Base-by-base conservation (phyloP, 2,113 vertebrate species). In the Spermophilus dauricus region DNA sequence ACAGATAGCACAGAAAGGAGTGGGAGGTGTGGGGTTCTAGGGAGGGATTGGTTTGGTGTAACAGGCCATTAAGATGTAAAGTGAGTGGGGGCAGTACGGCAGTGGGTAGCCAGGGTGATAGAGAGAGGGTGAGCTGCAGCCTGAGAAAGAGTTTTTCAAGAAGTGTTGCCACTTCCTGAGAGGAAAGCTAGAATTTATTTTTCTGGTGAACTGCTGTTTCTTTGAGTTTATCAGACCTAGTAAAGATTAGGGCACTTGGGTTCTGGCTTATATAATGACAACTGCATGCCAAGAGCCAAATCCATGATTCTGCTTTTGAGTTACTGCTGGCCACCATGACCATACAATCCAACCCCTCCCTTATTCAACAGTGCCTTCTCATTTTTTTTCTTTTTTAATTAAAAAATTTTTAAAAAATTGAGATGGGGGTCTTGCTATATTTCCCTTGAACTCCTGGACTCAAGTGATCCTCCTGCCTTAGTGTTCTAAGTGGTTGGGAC, bases 191-290 rank as follows among this genome's bases (percentile, higher is more conserved):
- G 65, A 48, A 14, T 24, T 81, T 12, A 70, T 65, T 91, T 88
- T 77, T 94, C 58, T 89, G 75, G 24, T 37, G 82, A 77, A 82
- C 8, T 70, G 22, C 34, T 63, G 11, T 91, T 73, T 81, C 72
- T 89, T 58, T 18, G 22, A 77, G 53, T 86, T 85, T 82, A 34
- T 86, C 53, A 56, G 51, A 65, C 22, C 24, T 72, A 26, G 39
- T 7, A 81, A 65, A 94, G 37, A 81, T 65, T 16, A 24, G 39
- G 13, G 48, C 30, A 10, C 39, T 69, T 84, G 77, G 45, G 10
- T 58, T 93, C 76, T 67, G 53, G 81, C 56, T 63, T 90, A 89
- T 56, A 32, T n/a, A 86, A 81, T n/a, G 56, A 89, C 28, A 87
- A 13, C 13, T 45, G 26, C 30, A 45, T 14, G n/a, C 28, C 65